Evolutionary conservation across 2,113 vertebrate species (phyloP).

Genomic region (Bubalus kerabau): DNA sequence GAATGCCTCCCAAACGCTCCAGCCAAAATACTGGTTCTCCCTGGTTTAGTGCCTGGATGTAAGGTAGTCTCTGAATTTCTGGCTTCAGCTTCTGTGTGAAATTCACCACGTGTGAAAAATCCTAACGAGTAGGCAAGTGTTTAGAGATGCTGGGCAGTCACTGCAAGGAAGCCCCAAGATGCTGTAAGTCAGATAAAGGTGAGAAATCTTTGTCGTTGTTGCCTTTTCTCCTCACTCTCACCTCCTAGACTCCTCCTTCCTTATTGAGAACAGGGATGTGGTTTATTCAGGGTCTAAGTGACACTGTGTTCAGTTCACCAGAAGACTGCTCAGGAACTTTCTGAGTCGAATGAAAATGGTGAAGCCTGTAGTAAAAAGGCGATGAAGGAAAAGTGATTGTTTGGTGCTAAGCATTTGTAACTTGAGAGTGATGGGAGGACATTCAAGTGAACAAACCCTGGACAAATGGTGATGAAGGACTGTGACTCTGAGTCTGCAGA

Average conservation of each 20-base stretch:
- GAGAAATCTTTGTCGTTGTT: not conserved
- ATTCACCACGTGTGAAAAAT: not conserved
- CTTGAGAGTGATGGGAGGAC: not conserved
- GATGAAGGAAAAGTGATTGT: not conserved
- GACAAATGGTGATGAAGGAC: not conserved
- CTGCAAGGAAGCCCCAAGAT: not conserved
- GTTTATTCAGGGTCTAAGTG: not conserved
- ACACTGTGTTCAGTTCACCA: not conserved
- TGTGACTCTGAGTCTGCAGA: not conserved
- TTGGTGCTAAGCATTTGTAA: not conserved
- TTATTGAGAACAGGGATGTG: not conserved
- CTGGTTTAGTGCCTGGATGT: not conserved
- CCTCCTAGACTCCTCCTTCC: not conserved
- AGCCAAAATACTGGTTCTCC: not conserved
- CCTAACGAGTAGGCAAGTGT: not conserved
- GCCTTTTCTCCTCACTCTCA: not conserved
- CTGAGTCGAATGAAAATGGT: not conserved
- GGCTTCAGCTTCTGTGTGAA: not conserved
- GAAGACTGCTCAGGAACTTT: not conserved
- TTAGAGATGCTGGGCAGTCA: not conserved
- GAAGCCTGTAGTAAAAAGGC: not conserved
- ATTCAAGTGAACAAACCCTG: not conserved
- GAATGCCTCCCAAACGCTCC: not conserved
- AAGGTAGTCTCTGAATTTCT: not conserved
- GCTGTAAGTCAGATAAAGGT: not conserved